Evolutionary conservation across 2,888 invertebrate genomes (phyloP).

Genomic region (Parelbella ahira): DNA sequence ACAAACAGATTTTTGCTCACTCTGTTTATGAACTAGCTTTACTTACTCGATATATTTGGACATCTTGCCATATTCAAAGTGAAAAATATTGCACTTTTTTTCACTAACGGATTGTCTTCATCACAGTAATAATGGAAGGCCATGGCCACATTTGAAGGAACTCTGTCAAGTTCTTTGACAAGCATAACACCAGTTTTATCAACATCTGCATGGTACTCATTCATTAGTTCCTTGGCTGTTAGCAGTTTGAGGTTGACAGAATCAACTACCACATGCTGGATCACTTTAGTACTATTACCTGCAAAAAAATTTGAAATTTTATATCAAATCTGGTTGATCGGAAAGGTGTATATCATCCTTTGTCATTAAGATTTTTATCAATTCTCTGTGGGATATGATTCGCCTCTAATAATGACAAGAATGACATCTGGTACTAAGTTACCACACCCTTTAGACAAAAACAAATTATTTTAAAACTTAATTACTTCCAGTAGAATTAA

Average conservation of each 20-base stretch:
- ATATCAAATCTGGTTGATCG: too few species aligned
- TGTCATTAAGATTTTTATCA: too few species aligned
- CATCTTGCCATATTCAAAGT: conserved; percentile 63
- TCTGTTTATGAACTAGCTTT: too few species aligned
- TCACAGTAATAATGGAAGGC: conserved; percentile 76
- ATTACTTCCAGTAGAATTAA: too few species aligned
- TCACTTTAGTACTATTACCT: conserved; percentile 53
- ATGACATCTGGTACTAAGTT: too few species aligned
- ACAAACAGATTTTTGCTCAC: too few species aligned
- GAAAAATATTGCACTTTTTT: conserved; percentile 68
- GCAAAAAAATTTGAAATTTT: conserved; percentile 26
- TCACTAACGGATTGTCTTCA: conserved; percentile 67
- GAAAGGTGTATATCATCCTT: too few species aligned
- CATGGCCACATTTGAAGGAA: conserved; percentile 66
- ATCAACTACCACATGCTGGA: conserved; percentile 49
- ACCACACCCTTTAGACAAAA: too few species aligned
- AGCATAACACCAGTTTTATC: conserved; percentile 59
- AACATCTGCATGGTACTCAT: conserved; percentile 48
- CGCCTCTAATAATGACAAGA: too few species aligned
- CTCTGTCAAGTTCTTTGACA: conserved; percentile 54
- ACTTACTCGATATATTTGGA: conserved; percentile 43
- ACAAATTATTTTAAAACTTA: too few species aligned
- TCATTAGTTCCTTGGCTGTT: conserved; percentile 55
- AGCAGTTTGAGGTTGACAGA: conserved; percentile 46
- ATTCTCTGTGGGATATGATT: too few species aligned